These are phyloP conservation scores for Sylvia atricapilla DNA, from an alignment of 2,113 vertebrate genomes.

Conservation along the genomic window DNA sequence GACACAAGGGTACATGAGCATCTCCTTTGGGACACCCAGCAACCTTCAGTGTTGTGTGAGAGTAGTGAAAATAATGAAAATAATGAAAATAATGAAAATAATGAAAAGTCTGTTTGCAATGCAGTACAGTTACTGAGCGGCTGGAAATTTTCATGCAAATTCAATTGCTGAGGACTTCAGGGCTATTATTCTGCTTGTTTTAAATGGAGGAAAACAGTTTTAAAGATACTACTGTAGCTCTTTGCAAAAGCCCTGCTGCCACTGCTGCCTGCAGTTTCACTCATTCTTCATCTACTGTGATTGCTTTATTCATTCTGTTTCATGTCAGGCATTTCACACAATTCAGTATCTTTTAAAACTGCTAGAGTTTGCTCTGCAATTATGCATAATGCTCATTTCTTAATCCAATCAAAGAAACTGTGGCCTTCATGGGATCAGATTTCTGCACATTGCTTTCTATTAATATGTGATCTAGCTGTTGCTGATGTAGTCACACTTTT, in stretches of 20 bases:
- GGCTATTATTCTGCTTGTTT: background rate
- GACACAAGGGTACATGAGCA: rapidly evolving
- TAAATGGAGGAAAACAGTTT: background rate
- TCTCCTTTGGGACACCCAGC: background rate
- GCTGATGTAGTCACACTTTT: background rate
- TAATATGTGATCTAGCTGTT: background rate
- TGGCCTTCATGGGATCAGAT: background rate
- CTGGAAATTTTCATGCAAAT: background rate
- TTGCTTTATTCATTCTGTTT: background rate
- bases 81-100: too few relatives aligned
- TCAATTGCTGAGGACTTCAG: background rate
- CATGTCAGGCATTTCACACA: background rate
- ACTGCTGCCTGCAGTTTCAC: background rate
- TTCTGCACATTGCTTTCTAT: background rate
- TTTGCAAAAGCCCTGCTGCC: background rate
- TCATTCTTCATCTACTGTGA: background rate
- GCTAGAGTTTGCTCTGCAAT: background rate
- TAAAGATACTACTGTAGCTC: background rate
- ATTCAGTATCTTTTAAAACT: background rate
- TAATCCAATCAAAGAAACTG: background rate
- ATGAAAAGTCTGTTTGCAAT: background rate
- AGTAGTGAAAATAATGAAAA: too few relatives aligned
- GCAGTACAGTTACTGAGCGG: rapidly evolving
- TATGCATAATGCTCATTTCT: background rate
- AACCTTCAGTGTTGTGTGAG: background rate